Percentiles rank a stretch among this genome's conserved stretches.
Evolutionary conservation across 2,888 invertebrate species (phyloP).

Genomic region (Leuctra nigra): DNA sequence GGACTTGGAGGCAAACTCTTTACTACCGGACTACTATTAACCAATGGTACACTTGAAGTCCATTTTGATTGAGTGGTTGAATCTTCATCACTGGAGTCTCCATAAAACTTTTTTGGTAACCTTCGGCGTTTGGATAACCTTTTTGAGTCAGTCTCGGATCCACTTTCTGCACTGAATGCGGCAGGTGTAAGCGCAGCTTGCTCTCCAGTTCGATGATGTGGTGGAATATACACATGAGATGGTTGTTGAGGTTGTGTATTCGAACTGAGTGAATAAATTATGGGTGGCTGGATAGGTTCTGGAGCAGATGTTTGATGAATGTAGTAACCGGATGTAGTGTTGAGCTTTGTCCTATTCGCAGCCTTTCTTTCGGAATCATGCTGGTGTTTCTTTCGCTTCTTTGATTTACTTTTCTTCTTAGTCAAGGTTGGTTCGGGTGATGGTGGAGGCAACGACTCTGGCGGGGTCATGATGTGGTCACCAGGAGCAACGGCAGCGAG

Average conservation of each 20-base stretch:
- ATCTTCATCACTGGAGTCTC: slow-evolving; percentile 82
- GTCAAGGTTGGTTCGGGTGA: slow-evolving; percentile 23
- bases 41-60: slow-evolving; percentile 59
- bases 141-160: slow-evolving; percentile 50
- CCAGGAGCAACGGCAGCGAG: slow-evolving; percentile 50
- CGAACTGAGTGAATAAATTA: too few species aligned
- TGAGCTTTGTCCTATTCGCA: slow-evolving; percentile 40
- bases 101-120: slow-evolving; percentile 80
- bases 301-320: slow-evolving; percentile 10
- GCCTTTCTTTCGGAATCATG: slow-evolving; percentile 36
- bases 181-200: slow-evolving; percentile 30
- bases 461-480: slow-evolving; percentile 34
- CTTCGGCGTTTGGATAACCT: slow-evolving; percentile 72
- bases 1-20: slow-evolving; percentile 30
- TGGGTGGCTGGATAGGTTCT: neutral
- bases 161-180: slow-evolving; percentile 35
- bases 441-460: slow-evolving; percentile 17
- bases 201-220: neutral
- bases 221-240: neutral
- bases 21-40: slow-evolving; percentile 35
- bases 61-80: slow-evolving; percentile 70
- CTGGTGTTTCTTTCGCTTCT: slow-evolving; percentile 61
- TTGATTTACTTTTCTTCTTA: slow-evolving; percentile 49
- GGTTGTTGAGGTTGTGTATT: neutral
- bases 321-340: slow-evolving; percentile 45